Evolutionary conservation across 2,888 invertebrate species (phyloP).

Genomic region (Drosophila demipolita): DNA sequence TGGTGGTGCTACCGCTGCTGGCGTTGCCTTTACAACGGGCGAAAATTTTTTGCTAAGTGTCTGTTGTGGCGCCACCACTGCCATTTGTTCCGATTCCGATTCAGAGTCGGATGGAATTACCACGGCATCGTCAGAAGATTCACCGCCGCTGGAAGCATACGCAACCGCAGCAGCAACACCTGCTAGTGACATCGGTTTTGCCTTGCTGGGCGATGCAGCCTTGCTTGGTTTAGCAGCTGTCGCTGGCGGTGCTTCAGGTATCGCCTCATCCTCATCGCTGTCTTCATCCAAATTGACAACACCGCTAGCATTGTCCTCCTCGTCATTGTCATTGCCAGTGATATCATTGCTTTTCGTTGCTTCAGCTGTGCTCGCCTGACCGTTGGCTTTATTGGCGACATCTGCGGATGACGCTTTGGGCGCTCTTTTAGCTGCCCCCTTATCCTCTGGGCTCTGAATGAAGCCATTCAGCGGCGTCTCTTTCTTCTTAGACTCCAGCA

Average conservation of each 20-base stretch:
- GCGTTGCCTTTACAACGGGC: constrained; percentile 22
- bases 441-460: constrained; percentile 45
- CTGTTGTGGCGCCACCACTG: constrained; percentile 25
- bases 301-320: constrained; percentile 10
- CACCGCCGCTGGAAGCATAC: constrained; percentile 48
- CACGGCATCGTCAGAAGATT: constrained; percentile 83
- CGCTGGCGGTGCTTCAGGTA: constrained; percentile 41
- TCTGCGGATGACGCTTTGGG: constrained; percentile 3
- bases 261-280: constrained; percentile 72
- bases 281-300: constrained; percentile 81
- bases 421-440: constrained; percentile 20
- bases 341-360: constrained; percentile 33
- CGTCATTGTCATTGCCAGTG: constrained; percentile 13
- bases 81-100: constrained; percentile 49
- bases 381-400: constrained; percentile 50
- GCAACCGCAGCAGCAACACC: constrained; percentile 1
- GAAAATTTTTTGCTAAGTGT: constrained; percentile 35
- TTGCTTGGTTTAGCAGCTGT: constrained; percentile 15
- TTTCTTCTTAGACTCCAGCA: constrained; percentile 30
- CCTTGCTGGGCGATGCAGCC: constrained; percentile 29
- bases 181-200: constrained; percentile 9
- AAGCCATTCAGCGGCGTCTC: constrained; percentile 63
- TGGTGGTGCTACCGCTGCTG: constrained; percentile 24
- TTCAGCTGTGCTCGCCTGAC: constrained; percentile 59
- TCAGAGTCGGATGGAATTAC: constrained; percentile 84